Conservation (phyloP, 2,113 vertebrate species). For the Limnothrissa miodon region DNA sequence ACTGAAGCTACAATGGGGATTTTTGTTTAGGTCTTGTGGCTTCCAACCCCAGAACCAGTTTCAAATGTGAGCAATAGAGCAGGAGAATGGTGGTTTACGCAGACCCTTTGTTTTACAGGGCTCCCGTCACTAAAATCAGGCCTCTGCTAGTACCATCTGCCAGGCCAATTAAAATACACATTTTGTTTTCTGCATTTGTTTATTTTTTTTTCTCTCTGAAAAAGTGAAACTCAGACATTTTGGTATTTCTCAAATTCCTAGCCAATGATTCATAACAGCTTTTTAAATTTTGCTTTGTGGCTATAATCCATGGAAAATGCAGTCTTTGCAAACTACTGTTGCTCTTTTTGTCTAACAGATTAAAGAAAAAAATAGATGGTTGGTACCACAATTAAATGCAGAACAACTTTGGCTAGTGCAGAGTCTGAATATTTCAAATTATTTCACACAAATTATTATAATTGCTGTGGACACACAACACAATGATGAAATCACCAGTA, state of each 20-base stretch:
- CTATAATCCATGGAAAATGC: slow-evolving; percentile 65
- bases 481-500: not conserved
- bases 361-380: slow-evolving; percentile 63
- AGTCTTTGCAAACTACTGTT: slow-evolving; percentile 63
- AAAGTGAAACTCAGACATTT: slow-evolving; percentile 67
- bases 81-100: slow-evolving; percentile 52
- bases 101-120: slow-evolving; percentile 56
- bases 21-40: slow-evolving; percentile 66
- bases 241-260: slow-evolving; percentile 70
- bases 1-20: slow-evolving; percentile 57
- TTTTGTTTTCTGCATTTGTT: slow-evolving; percentile 67
- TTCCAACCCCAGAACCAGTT: slow-evolving; percentile 60
- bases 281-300: slow-evolving; percentile 61
- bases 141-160: slow-evolving; percentile 56
- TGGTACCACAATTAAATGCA: slow-evolving; percentile 68
- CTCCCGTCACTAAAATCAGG: slow-evolving; percentile 38
- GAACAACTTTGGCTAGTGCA: slow-evolving; percentile 50
- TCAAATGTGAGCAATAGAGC: slow-evolving; percentile 54
- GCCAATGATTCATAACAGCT: slow-evolving; percentile 61
- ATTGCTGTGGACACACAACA: not conserved
- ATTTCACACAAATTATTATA: not conserved
- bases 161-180: slow-evolving; percentile 62
- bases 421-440: not conserved
- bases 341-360: slow-evolving; percentile 62
- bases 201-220: slow-evolving; percentile 42